phyloP scores from a whole-genome alignment of 2,888 invertebrate genomes.

The Druceiella hillmani region DNA sequence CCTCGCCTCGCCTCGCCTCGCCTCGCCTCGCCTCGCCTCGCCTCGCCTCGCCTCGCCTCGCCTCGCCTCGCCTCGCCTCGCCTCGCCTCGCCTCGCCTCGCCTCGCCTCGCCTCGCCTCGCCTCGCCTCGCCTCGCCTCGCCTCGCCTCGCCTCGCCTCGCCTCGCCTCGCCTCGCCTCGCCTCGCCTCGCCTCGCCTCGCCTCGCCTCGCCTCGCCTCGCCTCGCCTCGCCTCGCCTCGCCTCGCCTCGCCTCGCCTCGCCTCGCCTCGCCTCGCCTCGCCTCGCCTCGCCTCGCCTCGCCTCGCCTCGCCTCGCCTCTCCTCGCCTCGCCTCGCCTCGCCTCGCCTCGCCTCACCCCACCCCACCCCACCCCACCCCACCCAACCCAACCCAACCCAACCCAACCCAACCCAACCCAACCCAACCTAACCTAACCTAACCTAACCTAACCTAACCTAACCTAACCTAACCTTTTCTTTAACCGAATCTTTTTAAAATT shows the following conservation, averaged over 20 bases:
- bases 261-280: constrained; percentile 2
- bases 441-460: constrained; percentile 12
- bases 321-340: constrained; percentile 8
- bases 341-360: constrained; percentile 9
- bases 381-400: constrained; percentile 11
- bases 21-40: constrained; percentile 2
- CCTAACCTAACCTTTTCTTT: constrained; percentile 9
- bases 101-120: not conserved
- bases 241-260: constrained; percentile 2
- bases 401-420: constrained; percentile 11
- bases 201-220: constrained; percentile 2
- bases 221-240: constrained; percentile 2
- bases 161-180: constrained; percentile 2
- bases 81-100: not conserved
- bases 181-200: constrained; percentile 2
- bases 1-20: constrained; percentile 2
- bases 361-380: constrained; percentile 12
- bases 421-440: constrained; percentile 6
- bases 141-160: not conserved
- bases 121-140: not conserved
- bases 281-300: constrained; percentile 2
- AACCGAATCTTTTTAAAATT: no score
- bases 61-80: not conserved
- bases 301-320: not conserved
- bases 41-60: constrained; percentile 2